phyloP scores from a whole-genome alignment of 2,888 invertebrate genomes.

The Sarcophaga rosellei region DNA sequence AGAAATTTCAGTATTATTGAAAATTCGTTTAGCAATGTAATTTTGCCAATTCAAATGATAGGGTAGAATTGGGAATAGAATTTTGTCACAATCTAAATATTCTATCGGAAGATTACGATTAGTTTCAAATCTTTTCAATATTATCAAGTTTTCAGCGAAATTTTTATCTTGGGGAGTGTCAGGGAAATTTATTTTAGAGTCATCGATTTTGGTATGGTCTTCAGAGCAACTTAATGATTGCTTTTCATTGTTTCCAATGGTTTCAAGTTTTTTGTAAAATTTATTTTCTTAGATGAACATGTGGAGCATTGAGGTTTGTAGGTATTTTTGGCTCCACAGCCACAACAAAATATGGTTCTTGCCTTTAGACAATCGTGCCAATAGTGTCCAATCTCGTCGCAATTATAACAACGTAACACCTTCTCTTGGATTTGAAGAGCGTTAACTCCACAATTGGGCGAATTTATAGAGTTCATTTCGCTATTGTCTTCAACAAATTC shows the following conservation, averaged over 20 bases:
- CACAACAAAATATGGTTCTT: constrained; percentile 2
- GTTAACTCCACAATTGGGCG: neutral
- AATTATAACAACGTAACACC: constrained; percentile 9
- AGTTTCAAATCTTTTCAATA: neutral
- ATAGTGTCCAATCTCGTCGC: constrained; percentile 5
- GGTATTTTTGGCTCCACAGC: constrained; percentile 32
- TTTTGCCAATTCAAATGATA: constrained; percentile 15
- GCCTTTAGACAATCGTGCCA: constrained; percentile 14
- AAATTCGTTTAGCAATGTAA: neutral
- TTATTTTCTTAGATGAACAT: constrained; percentile 1
- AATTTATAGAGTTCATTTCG: too few relatives aligned
- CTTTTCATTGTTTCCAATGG: neutral
- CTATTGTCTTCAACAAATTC: too few relatives aligned
- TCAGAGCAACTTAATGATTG: too few relatives aligned
- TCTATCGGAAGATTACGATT: neutral
- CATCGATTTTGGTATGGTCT: too few relatives aligned
- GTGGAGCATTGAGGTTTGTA: constrained; percentile 33
- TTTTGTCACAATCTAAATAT: neutral
- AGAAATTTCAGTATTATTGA: neutral
- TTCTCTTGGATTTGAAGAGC: neutral
- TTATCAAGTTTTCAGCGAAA: too few relatives aligned
- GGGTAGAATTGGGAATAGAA: neutral
- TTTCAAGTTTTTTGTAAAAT: constrained; percentile 10
- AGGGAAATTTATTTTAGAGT: too few relatives aligned
- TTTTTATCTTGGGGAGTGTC: too few relatives aligned